Evolutionary conservation across 2,113 vertebrate genomes (phyloP), one percentile per base, ranked within the genome.

Genomic region (Halcyon senegalensis): DNA sequence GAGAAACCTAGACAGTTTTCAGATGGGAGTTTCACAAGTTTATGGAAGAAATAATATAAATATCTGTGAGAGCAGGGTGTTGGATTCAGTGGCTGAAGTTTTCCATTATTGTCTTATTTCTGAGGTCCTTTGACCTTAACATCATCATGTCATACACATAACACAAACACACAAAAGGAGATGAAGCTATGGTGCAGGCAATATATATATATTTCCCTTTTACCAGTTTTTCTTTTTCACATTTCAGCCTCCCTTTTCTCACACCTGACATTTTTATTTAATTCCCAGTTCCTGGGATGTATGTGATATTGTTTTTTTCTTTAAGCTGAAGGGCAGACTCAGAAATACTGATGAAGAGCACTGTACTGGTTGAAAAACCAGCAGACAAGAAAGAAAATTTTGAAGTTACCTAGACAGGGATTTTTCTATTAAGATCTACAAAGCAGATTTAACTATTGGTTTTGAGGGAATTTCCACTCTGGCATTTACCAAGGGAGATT

Each of bases 181-280:
- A 19, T 59, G 56, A 75, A 70, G 43, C 15, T 66, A 27, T 0
- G 0, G 6, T 39, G 24, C 30, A 56, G 33, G 28, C 9, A 55
- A 46, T 28, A 12, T 25, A 46, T 25, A 46, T 23, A 28, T 28
- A 11, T 75, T 89, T 69, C 15, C 25, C 15, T 91, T 72, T 85
- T 17, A 72, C 11, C 10, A 25, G 1, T 55, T 90, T 93, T 43
- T 33, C 20, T 39, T 87, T 81, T 60, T 51, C n/a, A 56, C 23
- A 51, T 78, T 94, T 90, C 30, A 82, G 11, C 23, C 13, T 93
- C 7, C 1, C 2, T 67, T 74, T 89, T 78, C 60, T 79, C 23
- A 28, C 4, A 85, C 7, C 5, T 48, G 15, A 74, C 1, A 20
- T 59, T 84, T 89, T 63, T 59, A 12, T 74, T 87, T 33, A 60